phyloP scores from a whole-genome alignment of 2,888 invertebrate species.

The Tortricodes alternella region DNA sequence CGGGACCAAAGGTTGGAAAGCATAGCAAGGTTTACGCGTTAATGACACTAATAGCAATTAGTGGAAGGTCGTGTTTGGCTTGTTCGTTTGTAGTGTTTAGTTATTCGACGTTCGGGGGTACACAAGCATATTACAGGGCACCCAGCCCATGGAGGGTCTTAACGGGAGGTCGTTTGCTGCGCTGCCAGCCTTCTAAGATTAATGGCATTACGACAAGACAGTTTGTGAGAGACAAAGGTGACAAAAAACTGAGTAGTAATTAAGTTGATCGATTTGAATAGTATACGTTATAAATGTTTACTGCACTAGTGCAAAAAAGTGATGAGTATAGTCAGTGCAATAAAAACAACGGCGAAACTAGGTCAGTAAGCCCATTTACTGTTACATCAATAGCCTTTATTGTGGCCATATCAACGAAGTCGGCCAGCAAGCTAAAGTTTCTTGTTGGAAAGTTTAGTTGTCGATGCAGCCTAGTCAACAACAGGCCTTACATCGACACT shows the following conservation, averaged over 20 bases:
- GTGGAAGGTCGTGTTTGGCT: conserved; percentile 71
- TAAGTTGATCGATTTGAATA: conserved; percentile 56
- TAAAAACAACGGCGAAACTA: not conserved
- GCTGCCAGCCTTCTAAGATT: conserved; percentile 78
- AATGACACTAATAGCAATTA: conserved; percentile 74
- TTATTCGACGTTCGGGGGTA: conserved; percentile 58
- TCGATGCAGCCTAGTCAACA: conserved; percentile 30
- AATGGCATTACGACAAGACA: conserved; percentile 76
- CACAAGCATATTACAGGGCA: conserved; percentile 73
- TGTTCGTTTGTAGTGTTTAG: conserved; percentile 63
- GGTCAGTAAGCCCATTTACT: not conserved
- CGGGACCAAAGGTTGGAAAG: conserved; percentile 58
- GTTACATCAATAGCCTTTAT: not conserved
- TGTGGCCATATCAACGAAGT: too few relatives aligned
- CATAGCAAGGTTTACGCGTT: conserved; percentile 53
- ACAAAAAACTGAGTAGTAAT: conserved; percentile 68
- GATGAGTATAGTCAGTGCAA: not conserved
- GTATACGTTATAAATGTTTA: conserved; percentile 33
- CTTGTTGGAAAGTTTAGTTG: not conserved
- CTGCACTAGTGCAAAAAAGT: not conserved
- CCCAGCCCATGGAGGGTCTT: conserved; percentile 75
- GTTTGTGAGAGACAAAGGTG: conserved; percentile 72
- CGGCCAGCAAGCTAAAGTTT: not conserved
- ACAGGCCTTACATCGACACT: conserved; percentile 56
- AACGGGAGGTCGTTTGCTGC: conserved; percentile 80